A percentile compares a stretch with the other conserved stretches of the same genome.
Conservation (phyloP, 1,140 invertebrate genomes). For the Condylostylus longicornis region DNA sequence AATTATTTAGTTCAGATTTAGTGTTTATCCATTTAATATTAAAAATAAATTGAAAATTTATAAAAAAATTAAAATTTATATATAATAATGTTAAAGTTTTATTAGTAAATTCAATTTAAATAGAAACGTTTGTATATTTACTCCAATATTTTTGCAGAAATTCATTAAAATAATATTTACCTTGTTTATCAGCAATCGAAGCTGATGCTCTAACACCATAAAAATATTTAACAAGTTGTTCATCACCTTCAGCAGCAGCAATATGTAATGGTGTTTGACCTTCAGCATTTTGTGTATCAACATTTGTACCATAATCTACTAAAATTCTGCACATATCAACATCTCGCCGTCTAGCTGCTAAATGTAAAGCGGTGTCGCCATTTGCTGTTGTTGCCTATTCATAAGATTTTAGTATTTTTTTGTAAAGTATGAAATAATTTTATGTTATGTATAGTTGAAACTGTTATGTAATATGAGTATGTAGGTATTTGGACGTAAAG, state of each 20-base stretch:
- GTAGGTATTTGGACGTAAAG: no score
- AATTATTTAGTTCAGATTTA: no score
- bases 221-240: constrained; percentile 85
- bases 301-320: constrained; percentile 78
- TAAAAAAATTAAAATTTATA: neutral
- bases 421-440: no score
- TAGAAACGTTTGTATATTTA: neutral
- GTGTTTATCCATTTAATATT: no score
- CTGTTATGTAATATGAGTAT: no score
- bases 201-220: constrained; percentile 86
- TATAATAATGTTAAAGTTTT: no score
- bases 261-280: constrained; percentile 90
- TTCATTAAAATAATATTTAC: constrained; percentile 26
- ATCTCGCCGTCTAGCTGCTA: constrained; percentile 75
- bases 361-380: constrained; percentile 80
- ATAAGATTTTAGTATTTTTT: no score
- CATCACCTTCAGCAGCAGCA: constrained; percentile 88
- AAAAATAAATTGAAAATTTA: neutral
- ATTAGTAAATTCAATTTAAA: neutral
- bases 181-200: constrained; percentile 82
- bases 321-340: constrained; percentile 83
- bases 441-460: no score
- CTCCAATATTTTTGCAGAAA: no score
- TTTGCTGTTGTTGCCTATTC: constrained; percentile 53
- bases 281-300: constrained; percentile 80